A percentile compares a stretch with the other conserved stretches of the same genome.
phyloP scores from a whole-genome alignment of 2,113 vertebrate genomes.

The Ploceus nigricollis region DNA sequence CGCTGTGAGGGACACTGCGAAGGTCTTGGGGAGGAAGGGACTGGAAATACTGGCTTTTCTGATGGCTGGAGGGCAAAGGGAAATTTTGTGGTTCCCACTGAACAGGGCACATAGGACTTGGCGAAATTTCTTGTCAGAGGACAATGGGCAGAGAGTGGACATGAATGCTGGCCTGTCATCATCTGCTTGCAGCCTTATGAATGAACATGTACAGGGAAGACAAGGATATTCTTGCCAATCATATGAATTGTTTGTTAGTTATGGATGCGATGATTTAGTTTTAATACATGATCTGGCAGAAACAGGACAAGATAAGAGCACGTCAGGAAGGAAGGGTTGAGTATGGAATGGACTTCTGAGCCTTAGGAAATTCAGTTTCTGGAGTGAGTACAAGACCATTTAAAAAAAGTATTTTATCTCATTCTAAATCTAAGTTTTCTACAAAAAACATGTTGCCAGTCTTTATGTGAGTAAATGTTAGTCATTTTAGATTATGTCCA shows the following conservation, averaged over 20 bases:
- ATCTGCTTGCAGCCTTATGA: not conserved
- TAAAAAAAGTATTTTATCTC: not conserved
- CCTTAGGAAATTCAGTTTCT: conserved; percentile 9
- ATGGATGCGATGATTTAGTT: not conserved
- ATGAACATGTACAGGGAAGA: not conserved
- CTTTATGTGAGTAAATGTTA: not conserved
- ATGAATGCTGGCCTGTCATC: not conserved
- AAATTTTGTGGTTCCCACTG: not conserved
- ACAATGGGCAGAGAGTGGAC: not conserved
- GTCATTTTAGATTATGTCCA: not conserved
- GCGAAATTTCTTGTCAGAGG: not conserved
- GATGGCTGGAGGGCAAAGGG: not conserved
- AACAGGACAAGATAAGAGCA: conserved; percentile 26
- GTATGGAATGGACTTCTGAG: not conserved
- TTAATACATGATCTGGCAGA: not conserved
- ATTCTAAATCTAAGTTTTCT: conserved; percentile 10
- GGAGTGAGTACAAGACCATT: not conserved
- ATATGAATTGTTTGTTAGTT: not conserved
- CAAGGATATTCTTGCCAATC: not conserved
- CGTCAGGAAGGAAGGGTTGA: conserved; percentile 8
- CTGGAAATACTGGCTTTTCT: not conserved
- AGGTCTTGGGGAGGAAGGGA: not conserved
- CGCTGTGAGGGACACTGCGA: not conserved
- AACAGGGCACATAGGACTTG: not conserved
- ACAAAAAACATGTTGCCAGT: not conserved